Percentiles rank a stretch among this genome's conserved stretches.
phyloP scores from a whole-genome alignment of 2,888 invertebrate species.

The Cantharis rustica region DNA sequence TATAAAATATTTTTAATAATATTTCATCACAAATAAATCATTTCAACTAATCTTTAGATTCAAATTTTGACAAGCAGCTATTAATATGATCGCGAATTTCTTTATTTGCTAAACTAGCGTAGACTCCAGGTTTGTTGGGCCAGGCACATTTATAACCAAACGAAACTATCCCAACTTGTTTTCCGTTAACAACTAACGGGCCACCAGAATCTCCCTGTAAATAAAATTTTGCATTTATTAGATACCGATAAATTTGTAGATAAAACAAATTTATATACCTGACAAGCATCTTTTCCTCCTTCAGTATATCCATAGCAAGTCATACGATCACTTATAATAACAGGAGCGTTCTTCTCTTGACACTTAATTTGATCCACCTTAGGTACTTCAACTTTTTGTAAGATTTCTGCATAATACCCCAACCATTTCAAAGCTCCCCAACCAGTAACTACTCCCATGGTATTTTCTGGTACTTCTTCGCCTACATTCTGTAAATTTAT shows the following conservation, averaged over 20 bases:
- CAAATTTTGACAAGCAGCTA: background rate
- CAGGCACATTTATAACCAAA: slow-evolving; percentile 4
- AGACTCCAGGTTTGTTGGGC: slow-evolving; percentile 1
- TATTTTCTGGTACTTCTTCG: background rate
- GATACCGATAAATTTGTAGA: background rate
- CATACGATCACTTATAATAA: background rate
- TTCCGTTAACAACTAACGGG: background rate
- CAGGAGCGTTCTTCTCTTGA: background rate
- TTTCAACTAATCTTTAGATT: background rate
- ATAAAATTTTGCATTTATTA: background rate
- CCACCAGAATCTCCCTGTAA: slow-evolving; percentile 14
- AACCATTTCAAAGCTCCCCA: background rate
- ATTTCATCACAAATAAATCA: too few relatives aligned
- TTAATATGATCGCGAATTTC: background rate
- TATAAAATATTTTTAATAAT: too few relatives aligned
- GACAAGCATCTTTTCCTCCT: slow-evolving; percentile 12
- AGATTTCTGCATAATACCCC: background rate
- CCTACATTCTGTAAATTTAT: background rate
- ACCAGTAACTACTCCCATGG: background rate
- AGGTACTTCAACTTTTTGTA: slow-evolving; percentile 1
- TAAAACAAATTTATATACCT: background rate
- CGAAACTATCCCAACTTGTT: slow-evolving; percentile 1
- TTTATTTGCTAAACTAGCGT: background rate
- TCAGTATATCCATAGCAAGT: background rate
- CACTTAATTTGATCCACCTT: background rate